phyloP scores from a whole-genome alignment of 2,797 vertebrate species.

The Tenualosa thibaudeaui region DNA sequence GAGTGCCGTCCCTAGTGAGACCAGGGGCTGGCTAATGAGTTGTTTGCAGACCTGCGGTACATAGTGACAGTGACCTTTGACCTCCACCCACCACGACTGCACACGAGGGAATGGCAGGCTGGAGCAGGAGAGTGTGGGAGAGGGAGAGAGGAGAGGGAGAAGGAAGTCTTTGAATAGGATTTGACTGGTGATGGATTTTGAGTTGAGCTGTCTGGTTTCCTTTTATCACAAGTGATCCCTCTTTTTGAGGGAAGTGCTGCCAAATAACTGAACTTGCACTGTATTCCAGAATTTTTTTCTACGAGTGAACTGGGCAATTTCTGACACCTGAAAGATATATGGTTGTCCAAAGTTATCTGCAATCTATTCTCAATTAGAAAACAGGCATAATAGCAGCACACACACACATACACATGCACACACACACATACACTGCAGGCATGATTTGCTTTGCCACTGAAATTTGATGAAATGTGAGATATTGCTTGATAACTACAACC shows the following conservation, averaged over 20 bases:
- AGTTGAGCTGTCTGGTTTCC: not conserved
- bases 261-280: slow-evolving; percentile 15
- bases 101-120: slow-evolving; percentile 53
- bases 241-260: not conserved
- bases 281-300: not conserved
- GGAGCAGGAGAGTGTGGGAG: slow-evolving; percentile 33
- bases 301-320: not conserved
- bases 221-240: slow-evolving; percentile 11
- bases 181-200: slow-evolving; percentile 6
- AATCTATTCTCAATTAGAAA: slow-evolving; percentile 29
- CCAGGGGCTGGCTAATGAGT: slow-evolving; percentile 78
- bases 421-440: slow-evolving; percentile 38
- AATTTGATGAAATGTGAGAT: too few relatives aligned
- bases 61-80: slow-evolving; percentile 75
- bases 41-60: slow-evolving; percentile 77
- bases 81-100: slow-evolving; percentile 69
- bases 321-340: not conserved
- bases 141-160: slow-evolving; percentile 34
- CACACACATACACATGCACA: slow-evolving; percentile 39
- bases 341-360: slow-evolving; percentile 10
- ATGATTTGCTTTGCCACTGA: not conserved
- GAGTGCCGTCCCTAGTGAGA: slow-evolving; percentile 67
- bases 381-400: not conserved
- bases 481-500: not conserved
- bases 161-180: slow-evolving; percentile 12